Percentiles rank a stretch among this genome's conserved stretches.
These are phyloP conservation scores for Corythaeola cristata DNA, from an alignment of 2,113 vertebrate genomes.

Conservation along the genomic window DNA sequence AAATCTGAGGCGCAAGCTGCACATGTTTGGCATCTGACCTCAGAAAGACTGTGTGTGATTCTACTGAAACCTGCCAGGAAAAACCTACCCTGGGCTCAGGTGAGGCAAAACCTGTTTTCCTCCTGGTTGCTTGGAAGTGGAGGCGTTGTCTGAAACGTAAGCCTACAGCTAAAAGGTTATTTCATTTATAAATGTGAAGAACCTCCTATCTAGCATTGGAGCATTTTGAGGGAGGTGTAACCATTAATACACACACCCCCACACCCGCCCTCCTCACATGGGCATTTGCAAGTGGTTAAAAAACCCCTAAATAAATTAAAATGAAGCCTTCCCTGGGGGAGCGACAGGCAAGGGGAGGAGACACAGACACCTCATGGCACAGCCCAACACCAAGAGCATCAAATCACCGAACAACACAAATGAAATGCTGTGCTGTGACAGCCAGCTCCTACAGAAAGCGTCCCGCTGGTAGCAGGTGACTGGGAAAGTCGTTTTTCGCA, in stretches of 20 bases:
- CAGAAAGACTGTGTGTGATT: background rate
- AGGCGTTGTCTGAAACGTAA: background rate
- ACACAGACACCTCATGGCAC: background rate
- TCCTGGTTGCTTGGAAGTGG: background rate
- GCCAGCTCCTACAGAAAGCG: background rate
- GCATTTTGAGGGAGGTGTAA: background rate
- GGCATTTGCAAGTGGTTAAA: background rate
- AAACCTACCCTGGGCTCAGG: background rate
- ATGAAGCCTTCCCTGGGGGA: background rate
- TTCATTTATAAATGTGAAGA: background rate
- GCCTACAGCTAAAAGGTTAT: background rate
- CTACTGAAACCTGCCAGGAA: background rate
- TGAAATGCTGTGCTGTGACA: background rate
- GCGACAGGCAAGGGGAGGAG: background rate
- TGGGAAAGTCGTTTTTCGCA: background rate
- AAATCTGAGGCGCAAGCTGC: background rate
- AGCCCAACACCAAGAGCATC: background rate
- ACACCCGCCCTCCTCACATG: fast-evolving
- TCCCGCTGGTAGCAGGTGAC: background rate
- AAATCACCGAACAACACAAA: background rate
- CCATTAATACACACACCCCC: background rate
- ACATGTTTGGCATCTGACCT: background rate
- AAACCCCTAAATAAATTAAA: background rate
- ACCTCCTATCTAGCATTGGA: background rate
- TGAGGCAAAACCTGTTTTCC: background rate